Evolutionary conservation across 37 sponge, comb jelly and placozoan species (phyloP).

Genomic region (Chondrilla cf. caribensis): DNA sequence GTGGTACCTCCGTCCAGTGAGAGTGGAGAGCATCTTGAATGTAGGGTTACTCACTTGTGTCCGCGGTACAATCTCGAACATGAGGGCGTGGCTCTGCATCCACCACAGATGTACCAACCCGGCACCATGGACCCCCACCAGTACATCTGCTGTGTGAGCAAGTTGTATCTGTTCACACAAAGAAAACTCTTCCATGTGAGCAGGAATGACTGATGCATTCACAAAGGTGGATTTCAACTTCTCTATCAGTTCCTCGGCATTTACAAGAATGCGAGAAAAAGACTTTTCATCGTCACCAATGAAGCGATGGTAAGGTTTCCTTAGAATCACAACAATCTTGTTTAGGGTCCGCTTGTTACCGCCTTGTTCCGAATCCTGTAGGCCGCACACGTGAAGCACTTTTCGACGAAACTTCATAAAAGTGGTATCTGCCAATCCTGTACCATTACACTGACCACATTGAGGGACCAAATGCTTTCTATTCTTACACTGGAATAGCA

Average conservation of each 20-base stretch:
- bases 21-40: slow-evolving; percentile 42
- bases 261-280: slow-evolving; percentile 54
- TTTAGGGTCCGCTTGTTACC: background rate
- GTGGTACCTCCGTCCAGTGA: slow-evolving; percentile 49
- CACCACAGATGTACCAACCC: slow-evolving; percentile 81
- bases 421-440: slow-evolving; percentile 21
- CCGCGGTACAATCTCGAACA: slow-evolving; percentile 56
- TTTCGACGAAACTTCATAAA: slow-evolving; percentile 36
- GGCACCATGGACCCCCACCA: slow-evolving; percentile 70
- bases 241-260: slow-evolving; percentile 39
- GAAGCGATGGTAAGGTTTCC: slow-evolving; percentile 53
- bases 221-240: slow-evolving; percentile 27
- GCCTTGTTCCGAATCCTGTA: slow-evolving; percentile 21
- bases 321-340: slow-evolving; percentile 34
- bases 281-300: slow-evolving; percentile 7
- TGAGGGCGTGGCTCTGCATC: slow-evolving; percentile 45
- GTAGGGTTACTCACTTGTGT: slow-evolving; percentile 43
- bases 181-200: slow-evolving; percentile 43
- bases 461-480: background rate
- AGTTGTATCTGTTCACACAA: slow-evolving; percentile 57
- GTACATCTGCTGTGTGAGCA: slow-evolving; percentile 47
- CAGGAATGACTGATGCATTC: slow-evolving; percentile 7
- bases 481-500: slow-evolving; percentile 54
- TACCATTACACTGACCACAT: slow-evolving; percentile 50
- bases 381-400: slow-evolving; percentile 51